Base-by-base conservation (phyloP, 2,797 vertebrate genomes). In the Lepus townsendii region DNA sequence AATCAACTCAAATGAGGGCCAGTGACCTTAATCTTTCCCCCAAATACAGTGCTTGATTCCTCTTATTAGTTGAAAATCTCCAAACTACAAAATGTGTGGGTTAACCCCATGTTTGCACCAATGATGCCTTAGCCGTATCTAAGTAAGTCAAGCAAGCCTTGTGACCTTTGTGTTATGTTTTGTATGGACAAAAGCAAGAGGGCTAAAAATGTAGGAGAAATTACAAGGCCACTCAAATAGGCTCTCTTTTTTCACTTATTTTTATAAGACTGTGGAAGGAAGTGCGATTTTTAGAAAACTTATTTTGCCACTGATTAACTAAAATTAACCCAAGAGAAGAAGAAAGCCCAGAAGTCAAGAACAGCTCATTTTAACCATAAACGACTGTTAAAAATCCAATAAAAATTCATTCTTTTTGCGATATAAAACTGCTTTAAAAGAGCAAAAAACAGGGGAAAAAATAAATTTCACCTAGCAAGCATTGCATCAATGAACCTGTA, bases 1-100 rank as follows among this genome's bases (percentile, higher is more conserved):
- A 98, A 98, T 99, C 98, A 98, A 97, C 98, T 97, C 97, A 98
- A 99, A 99, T 98, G 98, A 98, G 98, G 99, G 99, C 99, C 99
- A 98, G 96, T 96, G 98, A 98, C 99, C 99, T 98, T 99, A 98
- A 99, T 99, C 99, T 99, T 98, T 98, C 92, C 97, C 97, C 97
- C 95, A 98, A 98, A 98, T 98, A 98, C 82, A 98, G 78, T 57
- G 91, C 94, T 94, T 85, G 69, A 96, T 97, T 97, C 96, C 84
- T 95, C 93, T 84, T 88, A 98, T 98, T 98, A 98, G 95, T 65
- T 17, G 95, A 96, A 97, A 97, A 96, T 84, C 95, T 83, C 95
- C 68, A 97, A 96, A 98, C 83, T 92, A 77, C 93, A 95, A 97
- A 97, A 97, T 94, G 91, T 93, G 69, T 96, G 95, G 95, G 92